Conservation (phyloP, 2,797 vertebrate species). For the Protonibea diacanthus region DNA sequence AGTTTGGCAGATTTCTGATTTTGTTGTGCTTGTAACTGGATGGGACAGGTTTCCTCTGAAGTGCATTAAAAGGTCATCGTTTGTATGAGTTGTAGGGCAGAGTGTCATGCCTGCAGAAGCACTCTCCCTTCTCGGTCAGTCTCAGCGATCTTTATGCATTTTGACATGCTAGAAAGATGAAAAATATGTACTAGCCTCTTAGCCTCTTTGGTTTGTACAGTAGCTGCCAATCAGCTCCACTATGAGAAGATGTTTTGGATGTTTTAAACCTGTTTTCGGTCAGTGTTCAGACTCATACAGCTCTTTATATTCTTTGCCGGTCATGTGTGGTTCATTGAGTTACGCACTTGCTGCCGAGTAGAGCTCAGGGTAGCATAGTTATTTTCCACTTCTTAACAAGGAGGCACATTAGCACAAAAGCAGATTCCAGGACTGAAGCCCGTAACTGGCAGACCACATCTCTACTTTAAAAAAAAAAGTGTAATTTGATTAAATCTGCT, state of each 20-base stretch:
- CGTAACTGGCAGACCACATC: constrained; percentile 65
- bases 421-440: constrained; percentile 67
- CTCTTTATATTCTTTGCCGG: constrained; percentile 9
- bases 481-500: constrained; percentile 84
- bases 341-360: constrained; percentile 44
- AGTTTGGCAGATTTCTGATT: constrained; percentile 52
- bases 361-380: constrained; percentile 33
- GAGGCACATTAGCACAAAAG: constrained; percentile 49
- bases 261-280: constrained; percentile 12
- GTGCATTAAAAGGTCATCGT: constrained; percentile 48
- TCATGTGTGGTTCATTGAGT: constrained; percentile 45
- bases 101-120: constrained; percentile 4
- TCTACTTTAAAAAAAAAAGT: constrained; percentile 68
- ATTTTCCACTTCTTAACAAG: constrained; percentile 45
- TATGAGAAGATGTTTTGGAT: neutral
- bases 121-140: constrained; percentile 6
- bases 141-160: constrained; percentile 11
- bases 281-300: neutral
- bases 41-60: constrained; percentile 49
- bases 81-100: constrained; percentile 31
- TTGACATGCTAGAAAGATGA: constrained; percentile 15
- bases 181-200: constrained; percentile 11
- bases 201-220: constrained; percentile 3
- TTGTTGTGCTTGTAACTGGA: constrained; percentile 47
- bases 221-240: constrained; percentile 15